These are phyloP conservation scores for Psittacula derbiana DNA, from an alignment of 2,797 vertebrate species.

Conservation along the genomic window DNA sequence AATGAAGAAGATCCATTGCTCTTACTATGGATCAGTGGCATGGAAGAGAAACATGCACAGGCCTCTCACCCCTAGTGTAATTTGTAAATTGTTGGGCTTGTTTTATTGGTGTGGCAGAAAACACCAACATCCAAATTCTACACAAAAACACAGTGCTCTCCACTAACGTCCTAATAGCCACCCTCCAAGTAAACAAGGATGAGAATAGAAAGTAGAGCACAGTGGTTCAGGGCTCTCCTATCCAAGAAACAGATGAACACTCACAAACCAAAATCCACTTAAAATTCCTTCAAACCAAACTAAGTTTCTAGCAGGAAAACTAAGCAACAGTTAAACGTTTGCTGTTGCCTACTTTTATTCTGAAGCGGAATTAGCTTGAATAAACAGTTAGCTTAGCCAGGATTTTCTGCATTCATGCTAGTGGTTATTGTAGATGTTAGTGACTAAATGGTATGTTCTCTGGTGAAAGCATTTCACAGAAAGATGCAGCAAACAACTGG, in stretches of 20 bases:
- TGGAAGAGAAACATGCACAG: neutral
- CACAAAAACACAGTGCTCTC: neutral
- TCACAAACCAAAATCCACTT: neutral
- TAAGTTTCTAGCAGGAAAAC: neutral
- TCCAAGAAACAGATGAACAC: neutral
- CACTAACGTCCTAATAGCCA: neutral
- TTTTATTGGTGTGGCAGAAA: neutral
- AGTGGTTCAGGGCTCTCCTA: neutral
- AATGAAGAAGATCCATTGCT: neutral
- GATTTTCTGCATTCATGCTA: conserved; percentile 43
- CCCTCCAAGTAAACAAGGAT: neutral
- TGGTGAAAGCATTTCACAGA: neutral
- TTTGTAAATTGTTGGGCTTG: neutral
- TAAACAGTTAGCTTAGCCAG: conserved; percentile 42
- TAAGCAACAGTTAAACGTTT: conserved; percentile 43
- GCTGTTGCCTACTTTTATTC: conserved; percentile 39
- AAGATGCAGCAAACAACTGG: neutral
- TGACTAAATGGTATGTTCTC: neutral
- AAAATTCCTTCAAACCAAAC: neutral
- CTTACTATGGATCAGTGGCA: neutral
- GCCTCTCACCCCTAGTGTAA: neutral
- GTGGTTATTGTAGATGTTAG: neutral
- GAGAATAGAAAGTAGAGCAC: neutral
- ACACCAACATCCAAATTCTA: neutral
- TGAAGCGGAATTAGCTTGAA: conserved; percentile 47